A percentile compares a stretch with the other conserved stretches of the same genome.
phyloP scores from a whole-genome alignment of 2,797 vertebrate genomes.

The Melanotaenia trifasciata region DNA sequence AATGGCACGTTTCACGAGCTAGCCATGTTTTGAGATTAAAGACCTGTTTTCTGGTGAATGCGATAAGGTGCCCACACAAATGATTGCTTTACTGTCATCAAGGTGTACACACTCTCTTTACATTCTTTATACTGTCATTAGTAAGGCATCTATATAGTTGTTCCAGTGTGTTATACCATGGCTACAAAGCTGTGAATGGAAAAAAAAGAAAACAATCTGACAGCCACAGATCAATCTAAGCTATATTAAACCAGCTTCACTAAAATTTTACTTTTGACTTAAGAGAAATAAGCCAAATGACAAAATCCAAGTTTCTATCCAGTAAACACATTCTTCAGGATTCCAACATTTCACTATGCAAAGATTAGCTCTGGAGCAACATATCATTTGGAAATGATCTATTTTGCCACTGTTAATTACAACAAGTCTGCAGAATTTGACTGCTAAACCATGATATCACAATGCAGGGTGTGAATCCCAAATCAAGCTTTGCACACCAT shows the following conservation, averaged over 20 bases:
- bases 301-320: conserved; percentile 48
- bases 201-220: conserved; percentile 24
- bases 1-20: conserved; percentile 70
- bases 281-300: conserved; percentile 18
- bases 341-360: conserved; percentile 55
- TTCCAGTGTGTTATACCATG: conserved; percentile 57
- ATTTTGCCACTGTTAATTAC: conserved; percentile 79
- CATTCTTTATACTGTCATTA: conserved; percentile 53
- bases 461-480: conserved; percentile 79
- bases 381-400: conserved; percentile 78
- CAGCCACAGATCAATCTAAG: conserved; percentile 38
- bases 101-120: conserved; percentile 20
- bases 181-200: conserved; percentile 26
- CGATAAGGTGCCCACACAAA: conserved; percentile 62
- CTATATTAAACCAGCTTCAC: conserved; percentile 34
- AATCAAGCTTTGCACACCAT: conserved; percentile 80
- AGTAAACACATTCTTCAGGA: conserved; percentile 35
- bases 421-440: conserved; percentile 77
- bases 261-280: conserved; percentile 17
- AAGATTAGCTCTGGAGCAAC: conserved; percentile 69
- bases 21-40: conserved; percentile 73
- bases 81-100: conserved; percentile 58
- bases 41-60: conserved; percentile 63
- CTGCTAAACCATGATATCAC: conserved; percentile 80
- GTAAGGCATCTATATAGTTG: conserved; percentile 54